Conservation (phyloP, 1,140 invertebrate genomes). For the Cydia strobilella region DNA sequence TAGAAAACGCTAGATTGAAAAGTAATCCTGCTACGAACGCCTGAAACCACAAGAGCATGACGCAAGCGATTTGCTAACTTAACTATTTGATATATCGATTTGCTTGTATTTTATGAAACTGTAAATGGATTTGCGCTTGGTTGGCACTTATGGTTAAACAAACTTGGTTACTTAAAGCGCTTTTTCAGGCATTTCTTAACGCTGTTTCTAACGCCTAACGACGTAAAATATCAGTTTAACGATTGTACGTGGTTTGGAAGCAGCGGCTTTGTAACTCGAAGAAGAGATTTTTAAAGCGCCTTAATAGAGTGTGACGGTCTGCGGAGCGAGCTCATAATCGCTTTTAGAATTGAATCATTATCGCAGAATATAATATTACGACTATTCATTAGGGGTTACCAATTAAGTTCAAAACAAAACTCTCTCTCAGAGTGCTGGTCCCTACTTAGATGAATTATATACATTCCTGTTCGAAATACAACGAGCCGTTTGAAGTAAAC, state of each 20-base stretch:
- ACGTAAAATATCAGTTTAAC: conserved; percentile 30
- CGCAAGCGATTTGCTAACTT: conserved; percentile 9
- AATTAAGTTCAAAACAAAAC: background rate
- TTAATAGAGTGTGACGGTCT: conserved; percentile 25
- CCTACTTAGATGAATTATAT: background rate
- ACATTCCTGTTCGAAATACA: background rate
- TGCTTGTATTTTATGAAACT: conserved; percentile 6
- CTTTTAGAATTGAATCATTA: conserved; percentile 23
- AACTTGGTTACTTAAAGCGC: conserved; percentile 18
- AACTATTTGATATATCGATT: conserved; percentile 24
- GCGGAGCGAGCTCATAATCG: conserved; percentile 11
- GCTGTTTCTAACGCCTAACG: conserved; percentile 13
- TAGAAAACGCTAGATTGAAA: conserved; percentile 3
- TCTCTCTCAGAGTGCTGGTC: background rate
- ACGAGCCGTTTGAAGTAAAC: background rate
- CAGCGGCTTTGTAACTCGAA: conserved; percentile 8
- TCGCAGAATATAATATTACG: conserved; percentile 15
- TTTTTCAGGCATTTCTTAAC: conserved; percentile 21
- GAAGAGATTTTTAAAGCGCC: conserved; percentile 15
- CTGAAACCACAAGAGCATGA: conserved; percentile 4
- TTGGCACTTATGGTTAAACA: conserved; percentile 20
- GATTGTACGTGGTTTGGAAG: conserved; percentile 27
- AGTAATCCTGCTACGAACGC: background rate
- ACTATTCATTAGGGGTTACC: background rate
- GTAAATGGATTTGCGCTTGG: conserved; percentile 3